Conservation (phyloP, 2,113 vertebrate genomes). For the Dasyornis broadbenti region DNA sequence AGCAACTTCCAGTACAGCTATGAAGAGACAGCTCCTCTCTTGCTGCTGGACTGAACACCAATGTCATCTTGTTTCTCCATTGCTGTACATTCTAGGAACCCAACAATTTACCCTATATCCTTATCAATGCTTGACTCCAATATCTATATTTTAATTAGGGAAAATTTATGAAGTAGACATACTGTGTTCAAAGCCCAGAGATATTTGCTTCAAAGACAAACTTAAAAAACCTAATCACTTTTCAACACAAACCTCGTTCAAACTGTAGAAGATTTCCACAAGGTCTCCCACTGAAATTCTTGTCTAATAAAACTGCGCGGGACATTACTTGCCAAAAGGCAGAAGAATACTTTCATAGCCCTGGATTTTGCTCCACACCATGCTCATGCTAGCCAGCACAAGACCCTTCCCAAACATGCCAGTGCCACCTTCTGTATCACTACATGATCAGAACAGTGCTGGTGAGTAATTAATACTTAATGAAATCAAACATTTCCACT, state of each 20-base stretch:
- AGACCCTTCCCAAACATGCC: neutral
- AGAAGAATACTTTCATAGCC: neutral
- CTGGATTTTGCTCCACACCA: neutral
- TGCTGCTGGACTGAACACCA: neutral
- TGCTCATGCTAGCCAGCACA: neutral
- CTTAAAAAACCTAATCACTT: neutral
- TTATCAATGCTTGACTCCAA: fast-evolving
- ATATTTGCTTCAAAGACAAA: neutral
- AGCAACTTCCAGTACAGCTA: fast-evolving
- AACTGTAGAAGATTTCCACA: neutral
- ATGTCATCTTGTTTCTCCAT: neutral
- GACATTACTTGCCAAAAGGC: neutral
- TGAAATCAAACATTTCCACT: neutral
- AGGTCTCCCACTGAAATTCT: neutral
- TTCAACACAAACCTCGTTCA: neutral
- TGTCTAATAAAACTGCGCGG: neutral
- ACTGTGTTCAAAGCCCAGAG: neutral
- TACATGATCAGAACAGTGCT: neutral
- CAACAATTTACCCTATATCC: neutral
- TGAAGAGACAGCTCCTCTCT: neutral
- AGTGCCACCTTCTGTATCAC: neutral
- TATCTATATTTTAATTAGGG: neutral
- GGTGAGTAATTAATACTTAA: neutral
- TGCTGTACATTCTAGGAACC: neutral
- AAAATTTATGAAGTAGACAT: neutral